Evolutionary conservation across 2,888 invertebrate species (phyloP), one percentile per base, ranked within the genome.

Genomic region (Troglohyphantes excavatus): DNA sequence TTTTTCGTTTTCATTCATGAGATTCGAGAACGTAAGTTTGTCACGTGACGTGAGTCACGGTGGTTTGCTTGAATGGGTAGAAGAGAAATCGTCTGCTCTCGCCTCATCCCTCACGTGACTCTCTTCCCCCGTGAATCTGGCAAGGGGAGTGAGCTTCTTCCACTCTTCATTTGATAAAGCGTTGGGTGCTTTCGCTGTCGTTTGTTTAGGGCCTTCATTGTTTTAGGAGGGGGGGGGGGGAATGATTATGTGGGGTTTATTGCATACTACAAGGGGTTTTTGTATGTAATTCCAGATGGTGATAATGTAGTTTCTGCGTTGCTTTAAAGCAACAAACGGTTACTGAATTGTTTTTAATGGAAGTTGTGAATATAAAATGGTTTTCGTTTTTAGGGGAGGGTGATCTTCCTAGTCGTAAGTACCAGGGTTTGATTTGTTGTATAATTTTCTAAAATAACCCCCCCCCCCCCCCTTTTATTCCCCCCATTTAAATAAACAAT

Each of bases 11-110:
- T 53, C 85, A 86, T 86, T 86, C 85, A 86, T 78, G 85, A 86
- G 46, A 27, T 73, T 43, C 26, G 39, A 23, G 33, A 59, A 23
- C 61, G 65, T 78, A 70, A 21, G 68, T 27, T 53, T 21, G 85
- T 86, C 85, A 86, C 85, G 76, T 86, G 85, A 86, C 61, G 29
- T 61, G 85, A 86, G 78, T 86, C 85, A 78, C 76, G 68, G 68
- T 39, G 46, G 27, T 13, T 46, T 65, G 33, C 65, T 23, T 78
- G 85, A 78, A 86, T 78, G 78, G 70, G 59, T n/a, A n/a, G 46
- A 75, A 29, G 63, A 33, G 59, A 13, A 59, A 39, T 63, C 29
- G 29, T 72, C 61, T 53, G 73, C 68, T 63, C n/a, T 59, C 53
- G 73, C 61, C 73, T 81, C 82, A 9, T 26, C 82, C 83, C 53